Percentiles rank a stretch among this genome's conserved stretches.
Conservation (phyloP, 2,113 vertebrate species). For the Pontoporia blainvillei region DNA sequence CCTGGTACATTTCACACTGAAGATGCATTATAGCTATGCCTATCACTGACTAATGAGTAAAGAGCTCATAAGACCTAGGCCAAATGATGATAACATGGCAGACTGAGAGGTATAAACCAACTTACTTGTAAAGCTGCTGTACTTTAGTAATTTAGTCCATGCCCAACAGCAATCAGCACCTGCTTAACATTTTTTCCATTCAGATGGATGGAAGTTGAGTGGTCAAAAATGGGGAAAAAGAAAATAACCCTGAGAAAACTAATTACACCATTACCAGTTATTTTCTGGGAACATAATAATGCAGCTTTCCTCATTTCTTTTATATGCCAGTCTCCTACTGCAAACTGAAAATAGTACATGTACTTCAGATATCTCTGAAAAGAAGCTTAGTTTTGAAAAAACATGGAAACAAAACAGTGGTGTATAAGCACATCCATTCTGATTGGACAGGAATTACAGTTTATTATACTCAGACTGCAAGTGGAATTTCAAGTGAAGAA, state of each 20-base stretch:
- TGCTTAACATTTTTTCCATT: neutral
- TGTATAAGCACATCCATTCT: neutral
- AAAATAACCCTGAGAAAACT: slow-evolving; percentile 21
- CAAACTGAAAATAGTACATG: slow-evolving; percentile 5
- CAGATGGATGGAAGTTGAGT: neutral
- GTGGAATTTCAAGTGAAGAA: neutral
- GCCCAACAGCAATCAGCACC: neutral
- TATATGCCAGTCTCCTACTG: neutral
- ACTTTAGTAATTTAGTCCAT: neutral
- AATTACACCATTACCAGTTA: neutral
- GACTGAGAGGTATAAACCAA: neutral
- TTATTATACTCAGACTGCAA: neutral
- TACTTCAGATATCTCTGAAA: slow-evolving; percentile 18
- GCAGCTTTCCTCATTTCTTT: slow-evolving; percentile 22
- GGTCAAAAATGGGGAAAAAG: neutral
- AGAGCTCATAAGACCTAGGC: neutral
- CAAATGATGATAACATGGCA: neutral
- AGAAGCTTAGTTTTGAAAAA: slow-evolving; percentile 17
- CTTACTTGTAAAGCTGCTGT: neutral
- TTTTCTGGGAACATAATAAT: slow-evolving; percentile 12
- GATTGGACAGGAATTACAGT: neutral
- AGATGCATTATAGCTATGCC: neutral
- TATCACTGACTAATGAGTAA: neutral
- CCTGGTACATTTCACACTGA: neutral
- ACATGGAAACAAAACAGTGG: neutral